Evolutionary conservation across 2,888 invertebrate genomes (phyloP), one percentile per base, ranked within the genome.

Genomic region (Drosophila longiperda): DNA sequence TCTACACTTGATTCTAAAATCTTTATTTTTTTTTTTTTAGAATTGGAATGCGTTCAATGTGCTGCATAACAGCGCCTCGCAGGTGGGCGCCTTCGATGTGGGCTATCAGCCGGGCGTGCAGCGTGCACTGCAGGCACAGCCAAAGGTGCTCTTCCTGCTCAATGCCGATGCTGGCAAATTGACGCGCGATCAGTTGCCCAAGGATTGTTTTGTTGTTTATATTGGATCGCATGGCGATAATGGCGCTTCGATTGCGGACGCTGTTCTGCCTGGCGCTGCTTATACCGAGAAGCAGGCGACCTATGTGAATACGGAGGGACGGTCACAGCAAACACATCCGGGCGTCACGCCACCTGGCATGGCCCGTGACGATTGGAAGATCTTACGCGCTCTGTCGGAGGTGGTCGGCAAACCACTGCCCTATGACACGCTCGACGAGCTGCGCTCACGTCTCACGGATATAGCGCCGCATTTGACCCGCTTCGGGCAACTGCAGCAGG

Each of bases 261-360:
- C 97, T 3, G 95, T 99, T 68, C 94, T 99, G 15, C 98, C 99
- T 2, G 98, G 99, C 73, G 98, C 98, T 8, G 99, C 99, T 0
- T 99, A 99, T 93, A 99, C 99, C 0, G 99, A 99, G 94, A 99
- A 99, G 94, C 96, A 97, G 92, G 98, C 95, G n/a, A 98, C 97
- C 0, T 99, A 97, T 93, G 98, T 98, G 0, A 99, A 99, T 94
- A 99, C 98, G 0, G 99, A 99, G 94, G 99, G 99, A 1, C 95
- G 99, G 77, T 96, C 99, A 40, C 99, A 99, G 93, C 96, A 98
- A 94, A 98, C 98, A 0, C 94, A 96, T 38, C 94, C 95, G 5
- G 99, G 98, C 26, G 96, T 99, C 49, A 95, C 97, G 20, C 97
- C 99, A 67, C 99, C 99, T 1, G 99, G 99, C 48, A 94, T 96